phyloP scores from a whole-genome alignment of 2,797 vertebrate genomes.

The Telmatherina bonti region DNA sequence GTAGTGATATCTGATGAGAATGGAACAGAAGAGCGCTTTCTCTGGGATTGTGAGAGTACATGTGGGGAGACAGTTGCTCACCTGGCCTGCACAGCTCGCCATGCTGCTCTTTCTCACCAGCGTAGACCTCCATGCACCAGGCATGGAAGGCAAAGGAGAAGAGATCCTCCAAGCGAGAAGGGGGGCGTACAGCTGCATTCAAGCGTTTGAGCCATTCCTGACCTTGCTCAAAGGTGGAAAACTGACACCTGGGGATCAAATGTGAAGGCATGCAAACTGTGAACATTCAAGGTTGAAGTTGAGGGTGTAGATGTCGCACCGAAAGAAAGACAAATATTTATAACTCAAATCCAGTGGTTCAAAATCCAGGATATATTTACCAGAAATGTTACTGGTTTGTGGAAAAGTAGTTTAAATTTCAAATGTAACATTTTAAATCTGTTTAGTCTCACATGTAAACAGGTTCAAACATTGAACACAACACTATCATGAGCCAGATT shows the following conservation, averaged over 20 bases:
- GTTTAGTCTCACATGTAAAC: background rate
- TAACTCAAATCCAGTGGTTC: background rate
- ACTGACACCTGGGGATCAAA: conserved; percentile 90
- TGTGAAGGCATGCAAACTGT: background rate
- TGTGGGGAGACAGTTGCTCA: conserved; percentile 49
- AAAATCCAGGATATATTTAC: background rate
- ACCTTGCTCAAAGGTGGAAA: conserved; percentile 95
- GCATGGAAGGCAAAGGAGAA: conserved; percentile 98
- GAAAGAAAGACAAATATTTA: background rate
- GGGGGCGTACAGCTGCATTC: conserved; percentile 86
- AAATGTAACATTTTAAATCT: background rate
- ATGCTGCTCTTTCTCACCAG: conserved; percentile 95
- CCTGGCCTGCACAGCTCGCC: conserved; percentile 95
- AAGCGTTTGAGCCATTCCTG: conserved; percentile 97
- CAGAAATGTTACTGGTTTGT: background rate
- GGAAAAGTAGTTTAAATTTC: background rate
- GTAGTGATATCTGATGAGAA: conserved; percentile 51
- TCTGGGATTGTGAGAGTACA: conserved; percentile 1
- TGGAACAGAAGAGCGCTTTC: background rate
- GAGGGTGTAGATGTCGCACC: background rate
- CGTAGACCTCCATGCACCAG: conserved; percentile 95
- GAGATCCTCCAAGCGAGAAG: conserved; percentile 93
- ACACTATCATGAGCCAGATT: background rate
- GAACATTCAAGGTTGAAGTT: background rate
- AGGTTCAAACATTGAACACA: background rate